Conservation (phyloP, 1,140 invertebrate genomes). For the Macrostomum lignano region DNA sequence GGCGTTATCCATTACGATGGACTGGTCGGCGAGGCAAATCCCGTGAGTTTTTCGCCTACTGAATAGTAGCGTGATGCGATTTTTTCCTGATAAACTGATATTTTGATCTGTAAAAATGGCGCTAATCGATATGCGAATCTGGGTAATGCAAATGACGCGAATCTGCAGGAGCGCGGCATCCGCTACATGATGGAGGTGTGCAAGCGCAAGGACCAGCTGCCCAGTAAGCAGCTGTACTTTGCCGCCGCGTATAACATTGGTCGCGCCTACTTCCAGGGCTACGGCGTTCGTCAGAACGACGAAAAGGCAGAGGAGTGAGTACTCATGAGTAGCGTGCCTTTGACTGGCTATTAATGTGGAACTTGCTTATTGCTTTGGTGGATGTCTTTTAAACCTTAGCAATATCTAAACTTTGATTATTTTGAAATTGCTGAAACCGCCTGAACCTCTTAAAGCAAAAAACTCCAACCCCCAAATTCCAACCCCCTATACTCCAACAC, state of each 20-base stretch:
- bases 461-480: background rate
- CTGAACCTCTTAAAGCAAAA: too few relatives aligned
- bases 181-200: constrained; percentile 16
- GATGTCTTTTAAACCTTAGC: too few relatives aligned
- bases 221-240: constrained; percentile 13
- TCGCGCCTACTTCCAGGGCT: constrained; percentile 22
- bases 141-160: constrained; percentile 5
- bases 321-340: background rate
- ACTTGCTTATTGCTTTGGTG: too few relatives aligned
- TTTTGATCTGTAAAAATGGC: background rate
- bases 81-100: constrained; percentile 1
- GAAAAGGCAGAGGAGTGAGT: constrained; percentile 19
- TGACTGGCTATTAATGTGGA: constrained; percentile 2
- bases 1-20: constrained; percentile 23
- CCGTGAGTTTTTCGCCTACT: constrained; percentile 10
- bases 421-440: too few relatives aligned
- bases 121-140: constrained; percentile 1
- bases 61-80: background rate
- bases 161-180: constrained; percentile 13
- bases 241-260: constrained; percentile 22
- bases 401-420: too few relatives aligned
- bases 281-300: constrained; percentile 18
- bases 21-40: constrained; percentile 13
- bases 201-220: constrained; percentile 9
- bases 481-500: background rate